Evolutionary conservation across 1,140 invertebrate genomes (phyloP).

Genomic region (Aphelenchoides fujianensis): DNA sequence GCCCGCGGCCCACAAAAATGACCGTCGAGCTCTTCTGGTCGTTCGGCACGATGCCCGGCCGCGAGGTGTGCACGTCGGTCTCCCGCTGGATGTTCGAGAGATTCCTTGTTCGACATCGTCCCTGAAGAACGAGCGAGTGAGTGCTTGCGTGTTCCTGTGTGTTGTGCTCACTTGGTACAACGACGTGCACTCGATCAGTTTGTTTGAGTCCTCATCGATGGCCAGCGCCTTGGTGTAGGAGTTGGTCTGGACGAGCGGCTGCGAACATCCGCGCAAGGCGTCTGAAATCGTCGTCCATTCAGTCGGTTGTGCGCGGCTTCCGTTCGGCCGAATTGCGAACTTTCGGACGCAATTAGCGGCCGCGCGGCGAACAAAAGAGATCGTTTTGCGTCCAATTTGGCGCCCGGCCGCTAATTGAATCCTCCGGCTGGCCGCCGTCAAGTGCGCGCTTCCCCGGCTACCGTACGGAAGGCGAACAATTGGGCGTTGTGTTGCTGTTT

Average conservation of each 20-base stretch:
- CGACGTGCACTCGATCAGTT: conserved; percentile 59
- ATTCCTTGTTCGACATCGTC: conserved; percentile 58
- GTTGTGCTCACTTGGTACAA: conserved; percentile 49
- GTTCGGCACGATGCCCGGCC: conserved; percentile 53
- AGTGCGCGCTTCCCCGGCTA: too few relatives aligned
- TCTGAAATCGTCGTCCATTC: conserved; percentile 32
- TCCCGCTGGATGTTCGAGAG: conserved; percentile 58
- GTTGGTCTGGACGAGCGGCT: conserved; percentile 46
- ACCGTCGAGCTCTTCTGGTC: conserved; percentile 55
- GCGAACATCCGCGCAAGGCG: conserved; percentile 36
- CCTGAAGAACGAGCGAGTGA: conserved; percentile 34
- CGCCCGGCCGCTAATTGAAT: background rate
- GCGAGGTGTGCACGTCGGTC: conserved; percentile 42
- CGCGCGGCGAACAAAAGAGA: too few relatives aligned
- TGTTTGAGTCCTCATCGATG: conserved; percentile 54
- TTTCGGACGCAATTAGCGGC: background rate
- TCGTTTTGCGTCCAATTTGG: too few relatives aligned
- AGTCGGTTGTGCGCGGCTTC: too few relatives aligned
- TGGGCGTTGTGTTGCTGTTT: too few relatives aligned
- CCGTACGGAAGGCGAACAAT: too few relatives aligned
- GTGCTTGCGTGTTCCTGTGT: background rate
- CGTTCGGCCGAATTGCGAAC: background rate
- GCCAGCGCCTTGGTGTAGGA: conserved; percentile 57
- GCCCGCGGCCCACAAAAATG: conserved; percentile 56
- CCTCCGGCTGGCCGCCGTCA: too few relatives aligned